Base-by-base conservation (phyloP, 2,797 vertebrate species). In the Euphonia xanthogaster region DNA sequence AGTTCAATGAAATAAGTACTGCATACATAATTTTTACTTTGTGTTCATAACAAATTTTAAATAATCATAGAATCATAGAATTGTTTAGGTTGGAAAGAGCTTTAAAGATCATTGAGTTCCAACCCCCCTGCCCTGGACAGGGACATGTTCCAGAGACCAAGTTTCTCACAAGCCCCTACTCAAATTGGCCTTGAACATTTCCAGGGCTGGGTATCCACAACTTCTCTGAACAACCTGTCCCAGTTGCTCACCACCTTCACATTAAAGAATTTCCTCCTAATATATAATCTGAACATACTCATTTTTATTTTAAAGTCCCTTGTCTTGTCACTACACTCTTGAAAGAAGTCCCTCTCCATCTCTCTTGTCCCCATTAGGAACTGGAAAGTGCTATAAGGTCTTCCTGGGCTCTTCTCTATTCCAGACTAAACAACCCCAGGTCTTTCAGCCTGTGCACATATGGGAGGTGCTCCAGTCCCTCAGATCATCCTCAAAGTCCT, bases 171-270 rank as follows among this genome's bases (percentile, higher is more conserved):
- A 57, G 33, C 6, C 20, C 3, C 19, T 14, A 4, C 50, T 24
- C 40, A 90, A 0, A 7, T 16, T 11, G n/a, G 28, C 7, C 15
- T 22, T 67, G 14, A 55, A 31, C 10, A 8, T 22, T 24, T 22
- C 27, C 24, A 54, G n/a, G 12, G n/a, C 31, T 5, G n/a, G 5
- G 16, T 2, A 81, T 1, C n/a, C 19, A 54, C 12, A 62, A 0
- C 27, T 33, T 25, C 18, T 8, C 12, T 50, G 51, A 21, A 39
- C 9, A 77, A 16, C 14, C 5, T 61, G 7, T 65, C 18, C 20
- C 39, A 58, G 16, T 22, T 30, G 0, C 15, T 75, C 53, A 44
- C 6, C 15, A 39, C 2, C 1, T 35, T 35, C 27, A 10, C 2
- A 22, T 6, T 5, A 2, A 62, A 39, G 4, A 54, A 42, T 45